Base-by-base conservation (phyloP, 2,113 vertebrate genomes). In the Oreochromis spilurus region DNA sequence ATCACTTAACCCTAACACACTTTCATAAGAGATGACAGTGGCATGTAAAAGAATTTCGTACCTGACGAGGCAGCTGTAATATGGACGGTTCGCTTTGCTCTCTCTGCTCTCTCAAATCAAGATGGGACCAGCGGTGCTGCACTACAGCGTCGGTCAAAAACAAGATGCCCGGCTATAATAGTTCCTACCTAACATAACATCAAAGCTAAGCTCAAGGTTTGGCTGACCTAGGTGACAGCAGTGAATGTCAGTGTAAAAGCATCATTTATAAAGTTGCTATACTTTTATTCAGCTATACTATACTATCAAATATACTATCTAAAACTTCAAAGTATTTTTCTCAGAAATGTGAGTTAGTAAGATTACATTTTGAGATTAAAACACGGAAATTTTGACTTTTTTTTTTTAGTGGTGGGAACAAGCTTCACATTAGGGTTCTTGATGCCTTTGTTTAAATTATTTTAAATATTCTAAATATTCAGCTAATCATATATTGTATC, bases 21-120 rank as follows among this genome's bases (percentile, higher is more conserved):
- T 84, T 90, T 86, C 78, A 54, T 6, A 48, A 40, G 52, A 83
- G 31, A 65, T 94, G 93, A 94, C 94, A 94, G 85, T 12, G 60
- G 19, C n/a, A 87, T 83, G 82, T 88, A 90, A 88, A 60, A 38
- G n/a, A 87, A 52, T 86, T 85, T 83, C 79, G 50, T 97, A 97
- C 97, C 97, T 96, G 96, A 96, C 96, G 96, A 95, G 94, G 96
- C 97, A 96, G 96, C 95, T 93, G 92, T 95, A 97, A 96, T 96
- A 96, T 96, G 96, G 95, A 96, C 95, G 95, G 94, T 90, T 93
- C 84, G 89, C 95, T 94, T 84, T 89, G 90, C 94, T 95, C 94
- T 93, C 91, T 91, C 89, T 87, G 89, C 94, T 95, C 94, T 78
- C 85, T 89, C 95, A 92, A 95, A 95, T 90, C 94, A 96, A 97